A percentile compares a stretch with the other conserved stretches of the same genome.
phyloP scores from a whole-genome alignment of 2,113 vertebrate genomes.

The Elephas maximus region DNA sequence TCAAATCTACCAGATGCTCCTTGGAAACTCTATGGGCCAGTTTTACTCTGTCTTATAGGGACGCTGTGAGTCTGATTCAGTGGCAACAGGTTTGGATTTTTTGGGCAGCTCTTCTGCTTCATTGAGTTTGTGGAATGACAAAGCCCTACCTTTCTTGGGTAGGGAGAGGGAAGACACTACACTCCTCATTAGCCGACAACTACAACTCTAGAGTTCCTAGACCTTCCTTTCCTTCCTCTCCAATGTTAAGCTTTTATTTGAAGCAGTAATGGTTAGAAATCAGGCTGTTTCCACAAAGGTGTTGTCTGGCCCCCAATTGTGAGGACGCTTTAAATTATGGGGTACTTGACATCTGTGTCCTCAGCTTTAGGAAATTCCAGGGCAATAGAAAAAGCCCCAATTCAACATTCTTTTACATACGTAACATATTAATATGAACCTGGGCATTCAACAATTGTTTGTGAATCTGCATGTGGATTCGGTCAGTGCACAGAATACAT shows the following conservation, averaged over 20 bases:
- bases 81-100: no score
- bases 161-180: neutral
- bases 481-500: neutral
- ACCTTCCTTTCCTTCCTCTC: neutral
- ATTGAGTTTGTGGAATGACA: neutral
- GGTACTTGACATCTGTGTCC: neutral
- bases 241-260: neutral
- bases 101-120: neutral
- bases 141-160: neutral
- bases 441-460: neutral
- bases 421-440: neutral
- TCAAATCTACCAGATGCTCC: no score
- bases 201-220: neutral
- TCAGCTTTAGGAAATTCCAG: neutral
- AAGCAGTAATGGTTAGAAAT: neutral
- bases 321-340: neutral
- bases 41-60: no score
- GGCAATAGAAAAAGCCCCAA: neutral
- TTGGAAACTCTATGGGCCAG: no score
- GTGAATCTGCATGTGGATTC: neutral
- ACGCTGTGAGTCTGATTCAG: no score
- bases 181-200: neutral
- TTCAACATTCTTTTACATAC: neutral
- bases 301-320: neutral
- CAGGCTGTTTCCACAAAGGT: neutral